phyloP scores from a whole-genome alignment of 2,888 invertebrate genomes.

The Electrophaes corylata region DNA sequence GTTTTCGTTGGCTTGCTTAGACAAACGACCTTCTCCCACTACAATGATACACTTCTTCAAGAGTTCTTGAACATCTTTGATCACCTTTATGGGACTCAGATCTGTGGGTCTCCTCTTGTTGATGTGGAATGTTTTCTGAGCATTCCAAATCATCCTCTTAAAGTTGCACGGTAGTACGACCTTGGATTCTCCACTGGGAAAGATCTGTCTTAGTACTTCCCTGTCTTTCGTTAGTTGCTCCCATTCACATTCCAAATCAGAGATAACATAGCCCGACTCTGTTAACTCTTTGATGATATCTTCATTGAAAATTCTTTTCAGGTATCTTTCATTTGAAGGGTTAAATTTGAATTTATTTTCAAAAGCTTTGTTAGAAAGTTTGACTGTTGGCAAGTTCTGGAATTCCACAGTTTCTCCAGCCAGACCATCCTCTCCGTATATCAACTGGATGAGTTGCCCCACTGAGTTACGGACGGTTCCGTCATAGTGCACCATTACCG shows the following conservation, averaged over 20 bases:
- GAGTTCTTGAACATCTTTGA: slow-evolving; percentile 94
- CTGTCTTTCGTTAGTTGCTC: slow-evolving; percentile 95
- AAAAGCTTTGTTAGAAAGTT: slow-evolving; percentile 97
- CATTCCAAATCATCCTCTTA: slow-evolving; percentile 99
- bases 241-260: slow-evolving; percentile 98
- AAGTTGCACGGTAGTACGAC: slow-evolving; percentile 99
- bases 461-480: slow-evolving; percentile 99
- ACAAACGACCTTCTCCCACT: slow-evolving; percentile 96
- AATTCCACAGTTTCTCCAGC: slow-evolving; percentile 99
- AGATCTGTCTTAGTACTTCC: slow-evolving; percentile 94
- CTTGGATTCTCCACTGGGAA: slow-evolving; percentile 98
- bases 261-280: slow-evolving; percentile 95
- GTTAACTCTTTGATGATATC: slow-evolving; percentile 97
- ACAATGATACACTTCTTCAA: slow-evolving; percentile 96
- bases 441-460: slow-evolving; percentile 96
- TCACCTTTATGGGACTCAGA: slow-evolving; percentile 96
- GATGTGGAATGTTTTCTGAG: slow-evolving; percentile 99
- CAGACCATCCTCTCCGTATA: slow-evolving; percentile 99
- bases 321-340: slow-evolving; percentile 95
- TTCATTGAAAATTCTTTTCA: slow-evolving; percentile 95
- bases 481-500: slow-evolving; percentile 99
- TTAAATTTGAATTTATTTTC: slow-evolving; percentile 98
- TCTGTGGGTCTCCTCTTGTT: slow-evolving; percentile 97
- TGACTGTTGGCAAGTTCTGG: slow-evolving; percentile 97
- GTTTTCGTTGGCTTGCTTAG: slow-evolving; percentile 98